Conservation (phyloP, 2,797 vertebrate genomes). For the Anas acuta region DNA sequence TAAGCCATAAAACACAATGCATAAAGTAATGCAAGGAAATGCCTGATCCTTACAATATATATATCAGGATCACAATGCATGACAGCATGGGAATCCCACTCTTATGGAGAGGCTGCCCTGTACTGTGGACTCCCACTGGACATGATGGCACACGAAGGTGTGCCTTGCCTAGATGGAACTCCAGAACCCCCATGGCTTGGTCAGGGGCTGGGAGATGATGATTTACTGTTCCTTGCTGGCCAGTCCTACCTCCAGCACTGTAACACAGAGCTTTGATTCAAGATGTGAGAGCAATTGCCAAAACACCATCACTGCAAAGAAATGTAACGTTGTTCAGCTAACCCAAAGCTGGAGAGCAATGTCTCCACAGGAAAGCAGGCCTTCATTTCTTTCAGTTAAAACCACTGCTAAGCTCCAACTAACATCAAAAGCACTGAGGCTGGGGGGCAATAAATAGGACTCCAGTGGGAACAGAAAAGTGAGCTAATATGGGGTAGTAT, state of each 20-base stretch:
- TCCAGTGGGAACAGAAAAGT: constrained; percentile 19
- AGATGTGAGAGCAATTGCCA: background rate
- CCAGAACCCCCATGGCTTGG: background rate
- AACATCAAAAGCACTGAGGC: constrained; percentile 44
- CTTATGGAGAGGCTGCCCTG: background rate
- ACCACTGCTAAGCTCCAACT: background rate
- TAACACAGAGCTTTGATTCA: background rate
- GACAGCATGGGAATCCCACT: background rate
- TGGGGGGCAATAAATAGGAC: background rate
- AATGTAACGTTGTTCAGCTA: background rate
- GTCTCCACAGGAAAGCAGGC: background rate
- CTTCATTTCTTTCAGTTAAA: constrained; percentile 1
- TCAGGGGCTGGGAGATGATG: background rate
- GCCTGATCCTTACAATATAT: background rate
- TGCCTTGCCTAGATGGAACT: background rate
- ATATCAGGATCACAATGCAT: background rate
- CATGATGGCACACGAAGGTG: background rate
- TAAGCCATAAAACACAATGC: background rate
- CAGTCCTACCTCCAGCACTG: background rate
- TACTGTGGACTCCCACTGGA: background rate
- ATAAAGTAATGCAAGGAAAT: background rate
- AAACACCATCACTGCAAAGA: background rate
- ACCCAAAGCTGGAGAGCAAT: background rate
- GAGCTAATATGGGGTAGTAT: constrained; percentile 29
- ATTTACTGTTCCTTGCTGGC: rapidly evolving